phyloP scores from a whole-genome alignment of 2,888 invertebrate genomes.

The Chesias legatella region DNA sequence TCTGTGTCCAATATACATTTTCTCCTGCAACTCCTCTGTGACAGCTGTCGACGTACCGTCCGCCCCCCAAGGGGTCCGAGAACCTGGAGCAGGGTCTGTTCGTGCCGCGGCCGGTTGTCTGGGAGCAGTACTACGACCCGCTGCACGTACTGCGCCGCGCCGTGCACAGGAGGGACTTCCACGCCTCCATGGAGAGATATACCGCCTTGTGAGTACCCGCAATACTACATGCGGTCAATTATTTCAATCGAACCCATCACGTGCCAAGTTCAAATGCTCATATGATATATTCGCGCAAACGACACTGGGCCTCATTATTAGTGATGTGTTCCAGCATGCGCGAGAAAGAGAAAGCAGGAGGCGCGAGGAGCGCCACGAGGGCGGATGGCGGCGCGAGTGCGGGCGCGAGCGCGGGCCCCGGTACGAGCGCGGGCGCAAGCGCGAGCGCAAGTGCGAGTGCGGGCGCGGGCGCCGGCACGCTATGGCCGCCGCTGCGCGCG shows the following conservation, averaged over 20 bases:
- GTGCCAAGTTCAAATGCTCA: too few species aligned
- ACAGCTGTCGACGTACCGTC: conserved; percentile 90
- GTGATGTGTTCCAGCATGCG: conserved; percentile 48
- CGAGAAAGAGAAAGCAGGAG: conserved; percentile 55
- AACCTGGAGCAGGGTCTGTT: conserved; percentile 95
- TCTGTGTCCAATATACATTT: too few species aligned
- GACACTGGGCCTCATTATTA: neutral
- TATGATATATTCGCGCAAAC: too few species aligned
- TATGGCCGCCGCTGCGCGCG: conserved; percentile 69
- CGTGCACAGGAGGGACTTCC: conserved; percentile 95
- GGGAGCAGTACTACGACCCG: conserved; percentile 96
- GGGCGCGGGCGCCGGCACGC: conserved; percentile 34
- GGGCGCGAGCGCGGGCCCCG: conserved; percentile 57
- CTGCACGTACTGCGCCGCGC: conserved; percentile 94
- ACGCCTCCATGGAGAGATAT: conserved; percentile 96
- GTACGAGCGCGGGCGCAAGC: conserved; percentile 48
- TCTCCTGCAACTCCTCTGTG: conserved; percentile 8
- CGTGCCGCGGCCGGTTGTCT: conserved; percentile 91
- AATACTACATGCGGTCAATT: too few species aligned
- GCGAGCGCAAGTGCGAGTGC: conserved; percentile 48
- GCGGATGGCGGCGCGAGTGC: too few species aligned
- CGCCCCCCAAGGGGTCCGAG: conserved; percentile 85
- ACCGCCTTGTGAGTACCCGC: conserved; percentile 87
- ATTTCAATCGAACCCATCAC: too few species aligned
- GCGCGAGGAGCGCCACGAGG: conserved; percentile 19